These are phyloP conservation scores for Polypterus senegalus DNA, from an alignment of 2,113 vertebrate genomes.

Conservation along the genomic window DNA sequence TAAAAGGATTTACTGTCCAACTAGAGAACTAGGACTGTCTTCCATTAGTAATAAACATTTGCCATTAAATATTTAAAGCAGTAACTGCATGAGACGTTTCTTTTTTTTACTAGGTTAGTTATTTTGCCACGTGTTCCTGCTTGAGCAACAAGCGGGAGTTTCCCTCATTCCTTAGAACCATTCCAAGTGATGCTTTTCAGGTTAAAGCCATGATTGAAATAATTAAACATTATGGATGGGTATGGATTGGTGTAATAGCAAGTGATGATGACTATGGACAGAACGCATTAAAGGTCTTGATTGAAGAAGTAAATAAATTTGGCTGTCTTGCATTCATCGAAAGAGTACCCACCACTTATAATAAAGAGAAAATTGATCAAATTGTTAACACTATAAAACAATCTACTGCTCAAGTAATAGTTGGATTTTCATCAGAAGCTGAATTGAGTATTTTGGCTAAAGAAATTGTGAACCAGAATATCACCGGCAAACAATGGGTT, in stretches of 20 bases:
- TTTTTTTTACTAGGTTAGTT: slow-evolving; percentile 40
- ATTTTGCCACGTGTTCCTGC: slow-evolving; percentile 52
- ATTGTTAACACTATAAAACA: slow-evolving; percentile 46
- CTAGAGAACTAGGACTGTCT: too few relatives aligned
- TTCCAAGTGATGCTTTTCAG: slow-evolving; percentile 50
- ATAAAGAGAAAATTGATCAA: slow-evolving; percentile 31
- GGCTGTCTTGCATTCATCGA: slow-evolving; percentile 52
- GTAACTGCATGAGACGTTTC: too few relatives aligned
- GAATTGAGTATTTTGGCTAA: slow-evolving; percentile 50
- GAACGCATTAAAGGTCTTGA: slow-evolving; percentile 44
- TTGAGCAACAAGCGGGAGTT: slow-evolving; percentile 49
- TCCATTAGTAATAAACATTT: too few relatives aligned
- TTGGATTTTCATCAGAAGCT: slow-evolving; percentile 47
- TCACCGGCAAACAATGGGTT: slow-evolving; percentile 59
- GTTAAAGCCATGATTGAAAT: slow-evolving; percentile 52
- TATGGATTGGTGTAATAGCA: slow-evolving; percentile 52
- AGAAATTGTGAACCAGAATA: slow-evolving; percentile 46
- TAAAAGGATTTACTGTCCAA: too few relatives aligned
- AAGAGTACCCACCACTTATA: slow-evolving; percentile 40
- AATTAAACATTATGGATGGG: slow-evolving; percentile 47
- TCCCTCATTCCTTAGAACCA: slow-evolving; percentile 52
- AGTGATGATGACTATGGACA: slow-evolving; percentile 51
- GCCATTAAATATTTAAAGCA: too few relatives aligned
- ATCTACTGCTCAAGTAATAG: slow-evolving; percentile 45
- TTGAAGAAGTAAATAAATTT: slow-evolving; percentile 37